phyloP scores from a whole-genome alignment of 2,113 vertebrate species.

The Cnemophilus loriae region DNA sequence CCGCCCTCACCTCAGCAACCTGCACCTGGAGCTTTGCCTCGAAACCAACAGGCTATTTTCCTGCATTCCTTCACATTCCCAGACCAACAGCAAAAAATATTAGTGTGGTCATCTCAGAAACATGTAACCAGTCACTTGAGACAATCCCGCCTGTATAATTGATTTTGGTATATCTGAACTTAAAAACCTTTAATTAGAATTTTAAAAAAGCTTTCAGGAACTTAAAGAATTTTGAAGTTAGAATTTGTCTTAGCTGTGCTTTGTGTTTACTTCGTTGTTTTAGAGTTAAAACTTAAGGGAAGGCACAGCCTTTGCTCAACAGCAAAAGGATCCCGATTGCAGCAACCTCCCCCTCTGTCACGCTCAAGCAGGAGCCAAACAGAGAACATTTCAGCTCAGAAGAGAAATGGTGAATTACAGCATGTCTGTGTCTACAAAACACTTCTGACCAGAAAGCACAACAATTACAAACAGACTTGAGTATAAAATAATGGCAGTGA shows the following conservation, averaged over 20 bases:
- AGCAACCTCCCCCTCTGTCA: background rate
- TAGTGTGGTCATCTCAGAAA: background rate
- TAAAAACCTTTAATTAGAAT: background rate
- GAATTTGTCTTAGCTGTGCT: background rate
- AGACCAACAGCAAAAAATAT: background rate
- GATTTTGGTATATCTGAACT: background rate
- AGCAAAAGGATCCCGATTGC: background rate
- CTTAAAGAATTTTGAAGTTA: background rate
- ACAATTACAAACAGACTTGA: rapidly evolving
- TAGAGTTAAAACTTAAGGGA: rapidly evolving
- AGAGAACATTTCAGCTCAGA: background rate
- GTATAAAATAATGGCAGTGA: background rate
- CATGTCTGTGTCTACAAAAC: background rate
- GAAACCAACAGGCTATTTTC: background rate
- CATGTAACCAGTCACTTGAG: rapidly evolving
- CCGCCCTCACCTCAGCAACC: background rate
- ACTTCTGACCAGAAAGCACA: background rate
- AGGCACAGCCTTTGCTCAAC: background rate
- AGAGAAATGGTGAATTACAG: background rate
- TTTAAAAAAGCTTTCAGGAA: background rate
- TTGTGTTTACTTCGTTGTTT: background rate
- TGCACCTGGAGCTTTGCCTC: background rate
- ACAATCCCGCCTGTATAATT: background rate
- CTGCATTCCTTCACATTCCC: background rate
- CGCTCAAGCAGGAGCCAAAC: background rate